These are phyloP conservation scores for Chlorodrepanis virens DNA, from an alignment of 2,113 vertebrate species.

Conservation along the genomic window DNA sequence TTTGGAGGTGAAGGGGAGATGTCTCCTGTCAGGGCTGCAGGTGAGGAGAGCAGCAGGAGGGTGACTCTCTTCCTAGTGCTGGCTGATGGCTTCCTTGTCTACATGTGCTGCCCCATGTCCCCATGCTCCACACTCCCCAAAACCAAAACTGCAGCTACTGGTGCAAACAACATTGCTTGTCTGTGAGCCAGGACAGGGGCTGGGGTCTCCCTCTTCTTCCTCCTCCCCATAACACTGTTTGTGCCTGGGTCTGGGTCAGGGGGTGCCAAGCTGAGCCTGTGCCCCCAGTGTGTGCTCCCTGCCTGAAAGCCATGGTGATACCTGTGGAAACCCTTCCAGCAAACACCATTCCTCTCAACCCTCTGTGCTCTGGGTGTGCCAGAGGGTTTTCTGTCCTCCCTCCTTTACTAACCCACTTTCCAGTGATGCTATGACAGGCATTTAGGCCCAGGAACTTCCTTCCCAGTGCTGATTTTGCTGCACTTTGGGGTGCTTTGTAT, in stretches of 20 bases:
- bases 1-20: not conserved
- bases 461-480: not conserved
- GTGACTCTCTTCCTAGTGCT: not conserved
- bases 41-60: not conserved
- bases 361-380: rapidly evolving
- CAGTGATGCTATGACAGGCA: not conserved
- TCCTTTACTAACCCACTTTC: not conserved
- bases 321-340: not conserved
- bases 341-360: not conserved
- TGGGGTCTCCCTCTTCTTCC: not conserved
- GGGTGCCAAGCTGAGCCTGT: not conserved
- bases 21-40: rapidly evolving
- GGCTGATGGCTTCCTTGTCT: not conserved
- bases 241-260: not conserved
- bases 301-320: not conserved
- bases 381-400: not conserved
- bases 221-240: not conserved
- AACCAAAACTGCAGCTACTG: not conserved
- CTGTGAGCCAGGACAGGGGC: not conserved
- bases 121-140: rapidly evolving
- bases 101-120: rapidly evolving
- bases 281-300: rapidly evolving
- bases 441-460: slow-evolving; percentile 14
- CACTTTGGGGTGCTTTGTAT: not conserved
- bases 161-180: rapidly evolving